Base-by-base conservation (phyloP, 2,888 invertebrate species). In the Orchesella flavescens region DNA sequence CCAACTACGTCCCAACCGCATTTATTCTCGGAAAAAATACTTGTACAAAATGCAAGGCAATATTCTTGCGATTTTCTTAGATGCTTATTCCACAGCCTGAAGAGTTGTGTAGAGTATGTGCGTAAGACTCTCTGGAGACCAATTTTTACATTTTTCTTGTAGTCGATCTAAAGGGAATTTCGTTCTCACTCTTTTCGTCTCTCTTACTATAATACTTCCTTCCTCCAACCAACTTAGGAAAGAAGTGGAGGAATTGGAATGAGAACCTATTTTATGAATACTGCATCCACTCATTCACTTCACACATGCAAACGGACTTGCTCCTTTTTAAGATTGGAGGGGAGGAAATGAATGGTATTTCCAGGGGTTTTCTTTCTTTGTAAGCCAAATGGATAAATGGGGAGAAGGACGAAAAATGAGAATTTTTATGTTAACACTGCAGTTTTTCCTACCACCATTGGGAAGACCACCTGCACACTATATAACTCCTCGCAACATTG, bases 251-350 rank as follows among this genome's bases (percentile, higher is more conserved):
- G 59, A 69, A 61, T 79, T 72, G 79, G 79, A 78, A 79, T 72
- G 79, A 78, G 72, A 79, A 55, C 23, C 69, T 68, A 77, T 79
- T 79, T 81, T 68, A 81, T 81, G 74, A 81, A 81, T 75, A 81
- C 74, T 81, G 74, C 74, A 81, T 81, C 13, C 66, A 34, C 68
- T 49, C 57, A n/a, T 71, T 71, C 71, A 34, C 57, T 34, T n/a
- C 53, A 49, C 49, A 49, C 49, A 49, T 71, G 71, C 63, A 59
- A 44, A 61, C 61, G 5, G 44, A 43, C 43, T 43, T 49, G 15
- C 15, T 49, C 10, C 10, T 12, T 49, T 49, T 3, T 10, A n/a
- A 44, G 61, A 73, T 73, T 73, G 73, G 73, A 61, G 61, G 73
- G 73, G 73, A 59, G 73, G 61, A 61, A 72, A 72, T 72, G 72